Evolutionary conservation across 2,888 invertebrate genomes (phyloP).

Genomic region (Caenorhabditis sp.): DNA sequence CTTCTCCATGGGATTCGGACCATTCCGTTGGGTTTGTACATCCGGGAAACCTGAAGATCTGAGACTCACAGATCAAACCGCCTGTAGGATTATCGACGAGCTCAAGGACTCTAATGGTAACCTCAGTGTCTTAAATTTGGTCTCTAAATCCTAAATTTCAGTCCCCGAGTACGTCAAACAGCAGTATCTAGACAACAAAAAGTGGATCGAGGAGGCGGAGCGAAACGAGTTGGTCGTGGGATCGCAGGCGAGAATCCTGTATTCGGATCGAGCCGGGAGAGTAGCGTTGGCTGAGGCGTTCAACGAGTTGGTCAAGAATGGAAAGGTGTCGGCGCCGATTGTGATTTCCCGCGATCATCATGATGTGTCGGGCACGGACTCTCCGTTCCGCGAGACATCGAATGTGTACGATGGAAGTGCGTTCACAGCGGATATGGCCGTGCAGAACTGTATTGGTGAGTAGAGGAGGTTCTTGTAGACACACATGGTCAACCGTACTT

Average conservation of each 20-base stretch:
- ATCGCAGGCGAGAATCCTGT: conserved; percentile 86
- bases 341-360: conserved; percentile 87
- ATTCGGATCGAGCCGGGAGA: conserved; percentile 86
- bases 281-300: conserved; percentile 86
- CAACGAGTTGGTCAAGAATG: conserved; percentile 84
- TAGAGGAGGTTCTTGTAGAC: too few relatives aligned
- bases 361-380: conserved; percentile 87
- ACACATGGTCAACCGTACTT: too few relatives aligned
- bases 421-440: conserved; percentile 86
- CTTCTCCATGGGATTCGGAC: conserved; percentile 87
- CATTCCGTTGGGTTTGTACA: conserved; percentile 87
- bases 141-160: too few relatives aligned
- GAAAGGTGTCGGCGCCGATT: conserved; percentile 85
- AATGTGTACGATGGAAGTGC: conserved; percentile 87
- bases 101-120: conserved; percentile 77
- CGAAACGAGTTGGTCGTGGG: conserved; percentile 85
- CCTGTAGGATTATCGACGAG: conserved; percentile 85
- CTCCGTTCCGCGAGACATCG: conserved; percentile 87
- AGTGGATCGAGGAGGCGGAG: conserved; percentile 86
- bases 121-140: too few relatives aligned
- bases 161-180: conserved; percentile 85
- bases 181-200: conserved; percentile 86
- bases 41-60: conserved; percentile 85
- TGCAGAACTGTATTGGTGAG: conserved; percentile 85
- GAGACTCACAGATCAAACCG: conserved; percentile 86